These are phyloP conservation scores for Asbolus verrucosus DNA, from an alignment of 1,140 invertebrate genomes.

Conservation along the genomic window DNA sequence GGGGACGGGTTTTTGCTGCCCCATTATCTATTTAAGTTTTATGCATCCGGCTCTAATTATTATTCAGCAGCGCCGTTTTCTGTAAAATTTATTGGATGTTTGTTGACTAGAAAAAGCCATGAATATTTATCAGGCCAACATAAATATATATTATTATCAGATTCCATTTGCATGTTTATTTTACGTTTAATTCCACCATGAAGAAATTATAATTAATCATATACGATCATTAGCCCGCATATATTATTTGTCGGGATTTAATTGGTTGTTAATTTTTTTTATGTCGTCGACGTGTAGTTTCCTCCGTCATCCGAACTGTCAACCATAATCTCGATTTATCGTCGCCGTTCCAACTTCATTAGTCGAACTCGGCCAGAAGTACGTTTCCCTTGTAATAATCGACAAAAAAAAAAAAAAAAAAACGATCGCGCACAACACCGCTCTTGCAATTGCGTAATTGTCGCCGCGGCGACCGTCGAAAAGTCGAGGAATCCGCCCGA, in stretches of 20 bases:
- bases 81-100: constrained; percentile 38
- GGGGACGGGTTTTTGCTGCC: constrained; percentile 35
- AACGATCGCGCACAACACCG: no score
- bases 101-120: constrained; percentile 36
- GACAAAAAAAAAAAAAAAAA: no score
- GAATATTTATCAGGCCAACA: constrained; percentile 36
- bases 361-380: no score
- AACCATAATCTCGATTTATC: background rate
- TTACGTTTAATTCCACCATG: constrained; percentile 27
- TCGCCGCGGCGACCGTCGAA: no score
- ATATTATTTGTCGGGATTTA: constrained; percentile 25
- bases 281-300: background rate
- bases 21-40: constrained; percentile 39
- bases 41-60: constrained; percentile 38
- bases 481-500: no score
- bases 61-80: constrained; percentile 38
- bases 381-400: no score
- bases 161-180: constrained; percentile 39
- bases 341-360: no score
- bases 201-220: constrained; percentile 39
- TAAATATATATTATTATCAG: constrained; percentile 40
- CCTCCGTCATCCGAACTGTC: constrained; percentile 1
- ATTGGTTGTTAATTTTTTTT: constrained; percentile 28
- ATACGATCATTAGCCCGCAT: constrained; percentile 19
- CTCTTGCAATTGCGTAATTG: no score